Percentiles rank a stretch among this genome's conserved stretches.
These are phyloP conservation scores for Microcebus ravelobensis DNA, from an alignment of 2,113 vertebrate genomes.

Conservation along the genomic window DNA sequence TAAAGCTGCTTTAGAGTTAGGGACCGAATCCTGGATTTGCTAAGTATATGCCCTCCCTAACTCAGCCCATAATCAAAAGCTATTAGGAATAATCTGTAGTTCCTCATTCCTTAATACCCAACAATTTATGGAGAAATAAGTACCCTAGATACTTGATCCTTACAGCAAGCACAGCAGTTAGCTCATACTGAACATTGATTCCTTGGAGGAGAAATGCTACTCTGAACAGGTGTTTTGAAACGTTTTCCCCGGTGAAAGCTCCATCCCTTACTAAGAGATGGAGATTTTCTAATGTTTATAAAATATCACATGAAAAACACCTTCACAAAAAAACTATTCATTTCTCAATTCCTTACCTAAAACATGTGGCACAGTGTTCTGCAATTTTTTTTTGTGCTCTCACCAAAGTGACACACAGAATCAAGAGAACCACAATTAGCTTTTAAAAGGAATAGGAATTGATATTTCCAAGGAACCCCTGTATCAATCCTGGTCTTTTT, in stretches of 20 bases:
- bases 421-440: conserved; percentile 23
- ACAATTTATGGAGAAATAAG: background rate
- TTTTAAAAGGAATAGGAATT: conserved; percentile 39
- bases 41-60: background rate
- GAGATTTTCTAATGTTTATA: background rate
- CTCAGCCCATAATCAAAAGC: background rate
- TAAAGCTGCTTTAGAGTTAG: background rate
- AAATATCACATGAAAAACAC: background rate
- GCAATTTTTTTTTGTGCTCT: background rate
- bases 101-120: background rate
- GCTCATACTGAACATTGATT: background rate
- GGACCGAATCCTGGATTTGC: background rate
- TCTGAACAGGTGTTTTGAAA: background rate
- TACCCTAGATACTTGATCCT: background rate
- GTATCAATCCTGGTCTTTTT: background rate
- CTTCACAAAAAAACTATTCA: background rate
- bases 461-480: background rate
- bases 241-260: background rate
- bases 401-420: background rate
- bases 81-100: background rate
- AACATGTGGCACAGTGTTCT: background rate
- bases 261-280: background rate
- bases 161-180: background rate
- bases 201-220: background rate
- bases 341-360: background rate